Percentiles rank a stretch among this genome's conserved stretches.
These are phyloP conservation scores for Artemisiospiza belli DNA, from an alignment of 2,113 vertebrate genomes.

Conservation along the genomic window DNA sequence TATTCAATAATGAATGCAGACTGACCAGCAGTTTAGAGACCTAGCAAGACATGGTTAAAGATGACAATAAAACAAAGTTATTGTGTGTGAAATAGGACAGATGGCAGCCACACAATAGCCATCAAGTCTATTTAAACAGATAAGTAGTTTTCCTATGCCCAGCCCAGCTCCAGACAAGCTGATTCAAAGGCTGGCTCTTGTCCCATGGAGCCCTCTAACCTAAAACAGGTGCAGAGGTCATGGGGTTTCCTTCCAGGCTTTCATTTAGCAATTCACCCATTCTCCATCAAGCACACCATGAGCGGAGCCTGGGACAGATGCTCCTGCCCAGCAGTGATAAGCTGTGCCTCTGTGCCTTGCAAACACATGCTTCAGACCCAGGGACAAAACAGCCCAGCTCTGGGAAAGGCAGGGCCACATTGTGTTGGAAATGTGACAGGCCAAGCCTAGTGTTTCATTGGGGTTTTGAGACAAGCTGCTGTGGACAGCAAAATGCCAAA, in stretches of 20 bases:
- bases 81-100: conserved; percentile 4
- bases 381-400: background rate
- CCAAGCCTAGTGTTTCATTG: accelerated
- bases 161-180: background rate
- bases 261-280: background rate
- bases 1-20: background rate
- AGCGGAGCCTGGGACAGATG: background rate
- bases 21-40: background rate
- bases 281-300: background rate
- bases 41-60: background rate
- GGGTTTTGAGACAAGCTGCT: background rate
- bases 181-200: background rate
- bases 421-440: accelerated
- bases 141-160: background rate
- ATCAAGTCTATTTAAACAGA: conserved; percentile 23
- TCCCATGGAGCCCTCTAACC: background rate
- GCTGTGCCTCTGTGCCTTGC: background rate
- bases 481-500: background rate
- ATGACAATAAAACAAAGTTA: background rate
- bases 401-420: background rate
- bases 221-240: conserved; percentile 13
- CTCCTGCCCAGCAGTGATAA: background rate
- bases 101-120: conserved; percentile 46
- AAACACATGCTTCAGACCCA: background rate
- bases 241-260: background rate